These are phyloP conservation scores for Laticauda colubrina DNA, from an alignment of 2,113 vertebrate genomes.

Conservation along the genomic window DNA sequence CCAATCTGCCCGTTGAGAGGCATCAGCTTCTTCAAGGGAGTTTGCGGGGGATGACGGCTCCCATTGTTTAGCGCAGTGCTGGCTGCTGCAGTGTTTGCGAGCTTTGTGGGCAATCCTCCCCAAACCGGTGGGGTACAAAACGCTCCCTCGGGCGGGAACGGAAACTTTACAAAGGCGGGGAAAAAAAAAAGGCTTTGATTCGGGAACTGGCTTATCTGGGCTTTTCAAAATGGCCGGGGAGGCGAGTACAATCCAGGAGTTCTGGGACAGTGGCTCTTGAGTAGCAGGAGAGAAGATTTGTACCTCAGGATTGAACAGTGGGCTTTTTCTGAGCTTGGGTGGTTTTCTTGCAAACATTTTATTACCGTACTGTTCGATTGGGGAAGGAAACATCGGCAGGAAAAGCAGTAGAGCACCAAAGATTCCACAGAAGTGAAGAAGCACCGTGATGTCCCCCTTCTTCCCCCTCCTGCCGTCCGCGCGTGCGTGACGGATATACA, in stretches of 20 bases:
- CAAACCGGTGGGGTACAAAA: not conserved
- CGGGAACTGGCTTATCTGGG: not conserved
- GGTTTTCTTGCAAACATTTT: too few species aligned
- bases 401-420: too few species aligned
- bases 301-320: too few species aligned
- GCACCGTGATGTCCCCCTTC: too few species aligned
- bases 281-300: not conserved
- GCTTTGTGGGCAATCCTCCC: not conserved
- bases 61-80: not conserved
- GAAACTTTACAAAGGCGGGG: not conserved
- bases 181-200: not conserved
- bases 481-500: rapidly evolving
- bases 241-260: not conserved
- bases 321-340: too few species aligned
- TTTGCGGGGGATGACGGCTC: conserved; percentile 13
- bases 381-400: too few species aligned
- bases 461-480: too few species aligned
- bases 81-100: not conserved
- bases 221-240: not conserved
- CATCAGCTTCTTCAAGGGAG: conserved; percentile 1
- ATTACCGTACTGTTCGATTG: too few species aligned
- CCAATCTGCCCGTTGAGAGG: not conserved
- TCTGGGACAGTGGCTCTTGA: not conserved
- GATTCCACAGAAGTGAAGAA: too few species aligned
- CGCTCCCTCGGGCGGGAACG: not conserved